Base-by-base conservation (phyloP, 2,113 vertebrate species). In the Gopherus evgoodei region DNA sequence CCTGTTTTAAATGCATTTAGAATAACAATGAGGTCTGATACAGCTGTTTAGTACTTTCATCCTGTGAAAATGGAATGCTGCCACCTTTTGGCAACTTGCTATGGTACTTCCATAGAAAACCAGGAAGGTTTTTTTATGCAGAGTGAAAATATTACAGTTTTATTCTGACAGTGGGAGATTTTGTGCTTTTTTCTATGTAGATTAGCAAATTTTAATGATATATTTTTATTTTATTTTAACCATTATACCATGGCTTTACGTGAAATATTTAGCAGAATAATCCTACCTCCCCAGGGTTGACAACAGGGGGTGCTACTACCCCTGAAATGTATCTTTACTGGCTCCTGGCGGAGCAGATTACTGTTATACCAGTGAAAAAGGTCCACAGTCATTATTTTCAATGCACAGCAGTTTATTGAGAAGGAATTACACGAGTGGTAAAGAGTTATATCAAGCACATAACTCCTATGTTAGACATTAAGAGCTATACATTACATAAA, bases 71-170 rank as follows among this genome's bases (percentile, higher is more conserved):
- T 69, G 42, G 81, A 80, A 56, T 97, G 65, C 97, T 97, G 98
- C 98, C 98, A 96, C 95, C 98, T 98, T 85, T 88, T 4, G 97
- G 94, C 88, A 86, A 89, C 35, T 53, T 87, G 19, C 0, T 0
- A 3, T n/a, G 49, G 2, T 6, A 11, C 35, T 27, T 0, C 0
- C 9, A 57, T 29, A 83, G 38, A 19, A 42, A 82, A 56, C 7
- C n/a, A 52, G 22, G 29, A 91, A 35, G 47, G 11, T 5, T 38
- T 11, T 72, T 38, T 19, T n/a, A 3, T 38, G 22, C 38, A 6
- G 16, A 17, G 4, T 11, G n/a, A 87, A 47, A 57, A 42, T 24
- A 5, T 3, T 42, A 27, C 11, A 22, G 65, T 21, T 72, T 72
- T 72, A 19, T 72, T 72, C 65, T 38, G 16, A 16, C 56, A 16